Base-by-base conservation (phyloP, 2,113 vertebrate genomes). In the Manacus vitellinus region DNA sequence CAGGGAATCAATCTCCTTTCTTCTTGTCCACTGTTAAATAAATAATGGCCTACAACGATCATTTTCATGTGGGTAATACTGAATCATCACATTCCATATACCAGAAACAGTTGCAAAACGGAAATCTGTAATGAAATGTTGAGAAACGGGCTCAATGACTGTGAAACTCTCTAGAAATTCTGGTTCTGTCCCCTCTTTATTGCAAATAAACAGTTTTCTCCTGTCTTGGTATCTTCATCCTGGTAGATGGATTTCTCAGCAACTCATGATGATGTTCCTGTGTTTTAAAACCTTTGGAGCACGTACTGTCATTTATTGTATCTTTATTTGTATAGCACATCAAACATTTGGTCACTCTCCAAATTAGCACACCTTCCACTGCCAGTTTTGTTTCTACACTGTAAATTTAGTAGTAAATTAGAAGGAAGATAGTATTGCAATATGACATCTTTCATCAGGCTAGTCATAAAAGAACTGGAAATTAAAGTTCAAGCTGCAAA, bases 71-170 rank as follows among this genome's bases (percentile, higher is more conserved):
- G 90, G 72, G 85, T 82, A 88, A 94, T 90, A 95, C 92, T 96
- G 95, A 96, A 73, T 96, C 95, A 96, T 96, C 95, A 96, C 88
- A 95, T 97, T 96, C 95, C 72, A 0, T 86, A 21, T 63, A 88
- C 76, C 75, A 95, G 79, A 74, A 96, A 85, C 68, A 77, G 71
- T 94, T 94, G 85, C 90, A 90, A 94, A 94, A 93, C 55, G n/a
- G 70, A 67, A 77, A 14, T 83, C 75, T 58, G 3, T 82, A 79
- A 84, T 49, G 66, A 77, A 78, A 46, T 16, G 7, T 37, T 70
- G 56, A 88, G 63, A 82, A 95, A 72, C 88, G 44, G 17, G 24
- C 22, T 93, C 52, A 56, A 2, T 72, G 54, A 56, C 65, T 70
- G 44, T 46, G 52, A 90, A 75, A 20, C 52, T 87, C 58, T 91